Evolutionary conservation across 2,113 vertebrate species (phyloP).

Genomic region (Pimephales promelas): DNA sequence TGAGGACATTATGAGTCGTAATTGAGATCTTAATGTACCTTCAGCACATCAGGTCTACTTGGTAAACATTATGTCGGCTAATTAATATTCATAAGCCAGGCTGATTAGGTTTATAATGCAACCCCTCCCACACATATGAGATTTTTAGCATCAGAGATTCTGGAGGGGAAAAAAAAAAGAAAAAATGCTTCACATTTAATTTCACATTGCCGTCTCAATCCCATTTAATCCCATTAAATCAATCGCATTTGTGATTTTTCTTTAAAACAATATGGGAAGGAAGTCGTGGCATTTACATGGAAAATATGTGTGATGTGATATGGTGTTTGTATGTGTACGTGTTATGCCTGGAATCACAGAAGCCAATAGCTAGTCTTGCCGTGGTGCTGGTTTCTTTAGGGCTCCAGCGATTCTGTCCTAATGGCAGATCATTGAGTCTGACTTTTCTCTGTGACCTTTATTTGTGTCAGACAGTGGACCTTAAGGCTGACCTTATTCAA

Average conservation of each 20-base stretch:
- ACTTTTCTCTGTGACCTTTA: conserved; percentile 36
- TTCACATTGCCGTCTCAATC: no score
- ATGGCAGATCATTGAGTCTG: conserved; percentile 17
- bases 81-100: neutral
- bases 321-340: neutral
- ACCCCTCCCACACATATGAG: neutral
- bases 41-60: neutral
- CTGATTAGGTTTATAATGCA: neutral
- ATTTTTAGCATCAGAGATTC: neutral
- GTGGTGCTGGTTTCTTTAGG: neutral
- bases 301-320: no score
- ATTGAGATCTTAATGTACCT: neutral
- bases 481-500: conserved; percentile 30
- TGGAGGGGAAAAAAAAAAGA: no score
- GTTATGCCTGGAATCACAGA: neutral
- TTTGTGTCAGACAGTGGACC: conserved; percentile 9
- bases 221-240: no score
- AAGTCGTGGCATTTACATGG: no score
- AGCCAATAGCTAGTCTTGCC: neutral
- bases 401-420: conserved; percentile 11
- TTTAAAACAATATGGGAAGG: no score
- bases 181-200: no score
- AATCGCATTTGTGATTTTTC: no score
- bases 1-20: neutral
- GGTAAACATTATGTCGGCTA: neutral